Evolutionary conservation across 2,113 vertebrate genomes (phyloP).

Genomic region (Daubentonia madagascariensis): DNA sequence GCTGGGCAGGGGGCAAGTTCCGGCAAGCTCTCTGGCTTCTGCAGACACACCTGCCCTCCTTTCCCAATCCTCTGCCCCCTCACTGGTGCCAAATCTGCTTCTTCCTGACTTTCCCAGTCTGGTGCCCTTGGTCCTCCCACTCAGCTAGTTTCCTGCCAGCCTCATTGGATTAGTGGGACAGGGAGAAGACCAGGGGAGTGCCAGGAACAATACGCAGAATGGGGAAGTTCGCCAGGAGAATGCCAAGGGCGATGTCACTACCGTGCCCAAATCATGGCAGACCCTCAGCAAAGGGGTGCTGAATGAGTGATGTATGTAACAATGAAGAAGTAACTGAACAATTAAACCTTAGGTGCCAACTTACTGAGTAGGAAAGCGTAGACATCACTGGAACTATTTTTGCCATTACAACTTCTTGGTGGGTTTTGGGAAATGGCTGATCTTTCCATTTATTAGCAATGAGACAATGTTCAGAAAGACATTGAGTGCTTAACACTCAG

Average conservation of each 20-base stretch:
- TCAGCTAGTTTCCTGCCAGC: background rate
- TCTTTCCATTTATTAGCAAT: background rate
- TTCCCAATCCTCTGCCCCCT: background rate
- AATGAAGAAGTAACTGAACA: background rate
- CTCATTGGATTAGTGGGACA: background rate
- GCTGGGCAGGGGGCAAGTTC: no score
- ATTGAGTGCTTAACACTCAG: background rate
- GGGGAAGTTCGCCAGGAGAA: rapidly evolving
- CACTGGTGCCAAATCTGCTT: no score
- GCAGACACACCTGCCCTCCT: rapidly evolving
- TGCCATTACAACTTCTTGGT: background rate
- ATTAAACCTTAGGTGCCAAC: rapidly evolving
- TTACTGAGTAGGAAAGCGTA: rapidly evolving
- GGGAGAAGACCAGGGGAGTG: background rate
- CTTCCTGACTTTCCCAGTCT: rapidly evolving
- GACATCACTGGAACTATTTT: background rate
- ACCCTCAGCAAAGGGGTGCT: background rate
- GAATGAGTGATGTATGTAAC: background rate
- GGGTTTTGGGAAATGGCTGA: background rate
- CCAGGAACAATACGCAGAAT: rapidly evolving
- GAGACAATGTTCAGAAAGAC: background rate
- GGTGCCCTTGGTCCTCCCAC: background rate
- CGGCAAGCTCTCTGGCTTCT: rapidly evolving
- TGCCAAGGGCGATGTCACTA: rapidly evolving
- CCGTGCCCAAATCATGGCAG: rapidly evolving